Base-by-base conservation (phyloP, 2,113 vertebrate genomes). In the Zapornia atra region DNA sequence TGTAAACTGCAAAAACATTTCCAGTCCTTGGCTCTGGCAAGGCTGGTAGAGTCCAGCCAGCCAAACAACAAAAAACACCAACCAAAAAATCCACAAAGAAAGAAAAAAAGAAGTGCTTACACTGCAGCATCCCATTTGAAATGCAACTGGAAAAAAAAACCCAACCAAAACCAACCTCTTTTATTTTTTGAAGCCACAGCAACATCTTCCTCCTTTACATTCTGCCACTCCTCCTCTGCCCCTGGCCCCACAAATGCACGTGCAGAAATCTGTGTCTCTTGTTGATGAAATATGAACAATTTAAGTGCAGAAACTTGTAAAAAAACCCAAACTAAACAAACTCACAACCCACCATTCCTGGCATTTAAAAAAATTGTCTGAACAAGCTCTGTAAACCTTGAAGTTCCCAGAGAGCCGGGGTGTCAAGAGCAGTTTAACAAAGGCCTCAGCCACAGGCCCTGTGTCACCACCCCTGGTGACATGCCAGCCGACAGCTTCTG, bases 211-310 rank as follows among this genome's bases (percentile, higher is more conserved):
- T 59, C 19, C 12, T 94, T 51, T 34, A 14, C 10, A 0, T 76
- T 69, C 59, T 82, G 34, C 81, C 26, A 12, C 36, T 54, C 57
- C 17, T 71, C 3, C 19, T 82, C 34, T 82, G 34, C 36, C 12
- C 36, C 20, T 16, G 1, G 20, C 28, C 46, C 17, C 1, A 3
- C 2, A 0, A 9, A 8, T 44, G 15, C 4, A 3, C 5, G 1
- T 2, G 1, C 1, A 0, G 22, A n/a, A 25, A 48, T 14, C 12
- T 2, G 1, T 28, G 7, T 53, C 34, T 86, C 7, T 46, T n/a
- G 9, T 38, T 68, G 20, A 19, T 36, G 24, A 64, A 83, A n/a
- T 26, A 42, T 2, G 17, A 48, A 51, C 22, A n/a, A 0, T 90
- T 86, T 64, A 28, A 56, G 29, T 33, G 28, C n/a, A 59, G 65